Evolutionary conservation across 2,797 vertebrate species (phyloP).

Genomic region (Characodon lateralis): DNA sequence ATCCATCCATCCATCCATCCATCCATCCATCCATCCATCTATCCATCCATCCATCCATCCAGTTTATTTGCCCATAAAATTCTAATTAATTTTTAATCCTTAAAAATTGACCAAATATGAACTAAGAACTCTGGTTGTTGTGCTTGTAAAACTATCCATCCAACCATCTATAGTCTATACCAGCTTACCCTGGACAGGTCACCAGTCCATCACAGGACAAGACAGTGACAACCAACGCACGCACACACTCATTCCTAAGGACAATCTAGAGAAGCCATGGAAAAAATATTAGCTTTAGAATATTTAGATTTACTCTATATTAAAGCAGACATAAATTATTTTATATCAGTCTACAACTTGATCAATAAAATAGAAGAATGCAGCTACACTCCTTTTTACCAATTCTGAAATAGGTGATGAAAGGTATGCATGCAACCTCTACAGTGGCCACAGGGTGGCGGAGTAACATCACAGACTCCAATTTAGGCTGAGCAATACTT

Average conservation of each 20-base stretch:
- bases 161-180: too few relatives aligned
- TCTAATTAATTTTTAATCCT: too few relatives aligned
- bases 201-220: too few relatives aligned
- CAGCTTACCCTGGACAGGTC: too few relatives aligned
- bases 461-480: conserved; percentile 32
- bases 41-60: background rate
- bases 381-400: background rate
- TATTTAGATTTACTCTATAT: background rate
- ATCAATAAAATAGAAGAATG: background rate
- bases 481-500: conserved; percentile 20
- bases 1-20: background rate
- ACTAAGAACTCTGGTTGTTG: background rate
- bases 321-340: background rate
- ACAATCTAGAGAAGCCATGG: too few relatives aligned
- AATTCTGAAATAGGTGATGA: background rate
- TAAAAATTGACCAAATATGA: background rate
- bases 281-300: too few relatives aligned
- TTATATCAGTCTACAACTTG: background rate
- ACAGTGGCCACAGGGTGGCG: conserved; percentile 66
- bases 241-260: too few relatives aligned
- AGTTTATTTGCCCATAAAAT: too few relatives aligned
- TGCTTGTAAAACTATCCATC: too few relatives aligned
- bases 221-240: too few relatives aligned
- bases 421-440: conserved; percentile 30
- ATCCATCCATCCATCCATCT: background rate